Evolutionary conservation across 2,888 invertebrate species (phyloP).

Genomic region (Helleia helle): DNA sequence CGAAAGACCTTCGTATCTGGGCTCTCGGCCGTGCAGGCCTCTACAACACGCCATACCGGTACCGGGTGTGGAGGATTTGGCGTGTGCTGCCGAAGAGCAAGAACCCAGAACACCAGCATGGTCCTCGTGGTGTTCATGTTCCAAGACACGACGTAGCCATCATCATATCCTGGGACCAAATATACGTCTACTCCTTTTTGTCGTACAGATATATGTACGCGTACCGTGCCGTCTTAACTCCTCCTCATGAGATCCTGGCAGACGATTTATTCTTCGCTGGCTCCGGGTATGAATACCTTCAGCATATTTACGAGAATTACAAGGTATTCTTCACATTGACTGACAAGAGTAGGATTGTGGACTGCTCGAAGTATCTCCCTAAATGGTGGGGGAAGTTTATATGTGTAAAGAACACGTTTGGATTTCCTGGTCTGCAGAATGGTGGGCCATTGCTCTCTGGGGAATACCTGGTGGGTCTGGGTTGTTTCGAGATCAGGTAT

Average conservation of each 20-base stretch:
- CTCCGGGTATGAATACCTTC: conserved; percentile 32
- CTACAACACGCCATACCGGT: conserved; percentile 33
- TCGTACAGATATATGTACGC: conserved; percentile 26
- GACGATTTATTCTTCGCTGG: conserved; percentile 27
- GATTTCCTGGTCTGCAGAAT: conserved; percentile 32
- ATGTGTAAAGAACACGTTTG: conserved; percentile 29
- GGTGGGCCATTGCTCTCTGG: conserved; percentile 31
- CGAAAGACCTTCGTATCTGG: conserved; percentile 38
- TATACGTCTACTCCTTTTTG: conserved; percentile 25
- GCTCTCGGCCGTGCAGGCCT: conserved; percentile 30
- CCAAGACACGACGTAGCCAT: conserved; percentile 38
- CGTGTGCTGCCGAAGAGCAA: conserved; percentile 33
- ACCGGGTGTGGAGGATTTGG: conserved; percentile 34
- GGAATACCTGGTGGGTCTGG: conserved; percentile 26
- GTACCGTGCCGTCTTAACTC: conserved; percentile 16
- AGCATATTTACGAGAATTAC: conserved; percentile 39
- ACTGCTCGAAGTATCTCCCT: conserved; percentile 39
- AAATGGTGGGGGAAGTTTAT: conserved; percentile 52
- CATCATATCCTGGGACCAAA: conserved; percentile 32
- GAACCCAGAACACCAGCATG: conserved; percentile 47
- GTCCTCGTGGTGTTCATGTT: conserved; percentile 32
- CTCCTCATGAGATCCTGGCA: neutral
- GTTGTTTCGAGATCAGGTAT: conserved; percentile 45
- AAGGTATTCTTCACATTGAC: conserved; percentile 28
- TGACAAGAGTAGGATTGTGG: conserved; percentile 16